Evolutionary conservation across 1,140 invertebrate genomes (phyloP).

Genomic region (Euwallacea similis): DNA sequence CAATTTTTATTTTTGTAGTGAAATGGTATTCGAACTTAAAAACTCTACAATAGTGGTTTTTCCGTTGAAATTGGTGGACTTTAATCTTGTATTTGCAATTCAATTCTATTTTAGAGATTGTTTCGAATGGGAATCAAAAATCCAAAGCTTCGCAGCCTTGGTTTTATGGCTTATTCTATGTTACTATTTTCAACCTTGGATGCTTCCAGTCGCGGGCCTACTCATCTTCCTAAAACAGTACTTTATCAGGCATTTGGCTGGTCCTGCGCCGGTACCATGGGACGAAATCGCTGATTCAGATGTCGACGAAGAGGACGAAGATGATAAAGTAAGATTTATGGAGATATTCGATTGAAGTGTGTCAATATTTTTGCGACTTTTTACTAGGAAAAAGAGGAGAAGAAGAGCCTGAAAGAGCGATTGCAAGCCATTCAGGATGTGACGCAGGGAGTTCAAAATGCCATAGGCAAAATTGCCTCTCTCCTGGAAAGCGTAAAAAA

Average conservation of each 20-base stretch:
- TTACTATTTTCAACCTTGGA: conserved; percentile 87
- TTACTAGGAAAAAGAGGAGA: conserved; percentile 75
- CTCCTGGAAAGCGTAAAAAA: conserved; percentile 92
- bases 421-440: conserved; percentile 95
- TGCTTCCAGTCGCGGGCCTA: conserved; percentile 76
- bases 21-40: no score
- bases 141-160: conserved; percentile 86
- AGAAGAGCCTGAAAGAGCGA: conserved; percentile 91
- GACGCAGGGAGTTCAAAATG: conserved; percentile 90
- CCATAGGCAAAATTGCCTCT: conserved; percentile 90
- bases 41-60: no score
- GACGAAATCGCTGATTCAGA: conserved; percentile 77
- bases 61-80: not conserved
- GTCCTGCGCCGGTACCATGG: conserved; percentile 62
- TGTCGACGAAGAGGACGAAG: conserved; percentile 69
- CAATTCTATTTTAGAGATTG: conserved; percentile 73
- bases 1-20: not conserved
- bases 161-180: conserved; percentile 78
- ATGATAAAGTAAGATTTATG: conserved; percentile 63
- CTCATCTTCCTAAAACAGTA: conserved; percentile 79
- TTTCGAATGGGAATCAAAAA: conserved; percentile 94
- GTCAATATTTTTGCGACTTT: not conserved
- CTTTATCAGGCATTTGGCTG: conserved; percentile 58
- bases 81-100: not conserved
- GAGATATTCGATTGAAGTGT: not conserved